These are phyloP conservation scores for Coelinius sp. DNA, from an alignment of 2,888 invertebrate genomes.

Conservation along the genomic window DNA sequence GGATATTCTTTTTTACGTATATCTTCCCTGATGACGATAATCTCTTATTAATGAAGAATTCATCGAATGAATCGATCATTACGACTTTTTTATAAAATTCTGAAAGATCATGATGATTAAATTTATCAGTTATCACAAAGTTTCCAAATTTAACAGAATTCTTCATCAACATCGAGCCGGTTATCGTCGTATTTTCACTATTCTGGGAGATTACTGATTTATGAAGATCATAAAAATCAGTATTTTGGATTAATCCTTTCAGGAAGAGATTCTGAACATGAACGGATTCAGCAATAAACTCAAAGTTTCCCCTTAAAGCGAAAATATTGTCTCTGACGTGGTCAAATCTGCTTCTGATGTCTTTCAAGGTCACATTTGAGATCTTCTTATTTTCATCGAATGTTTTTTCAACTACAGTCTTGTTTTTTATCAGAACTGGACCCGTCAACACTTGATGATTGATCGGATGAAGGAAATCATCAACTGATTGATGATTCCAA, in stretches of 20 bases:
- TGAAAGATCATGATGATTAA: constrained; percentile 55
- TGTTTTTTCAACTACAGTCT: constrained; percentile 40
- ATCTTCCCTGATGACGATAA: constrained; percentile 43
- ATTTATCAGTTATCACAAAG: constrained; percentile 48
- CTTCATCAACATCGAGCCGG: constrained; percentile 53
- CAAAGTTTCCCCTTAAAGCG: constrained; percentile 45
- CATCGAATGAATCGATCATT: constrained; percentile 50
- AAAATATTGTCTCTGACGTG: constrained; percentile 45
- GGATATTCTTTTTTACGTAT: constrained; percentile 46
- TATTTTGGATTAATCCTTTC: constrained; percentile 47
- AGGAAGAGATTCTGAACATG: constrained; percentile 47
- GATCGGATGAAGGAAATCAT: constrained; percentile 50
- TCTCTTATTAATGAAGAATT: constrained; percentile 29
- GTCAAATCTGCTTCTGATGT: constrained; percentile 45
- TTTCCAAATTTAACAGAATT: constrained; percentile 48
- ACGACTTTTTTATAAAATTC: constrained; percentile 54
- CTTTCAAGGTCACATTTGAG: constrained; percentile 42
- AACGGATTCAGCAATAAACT: constrained; percentile 39
- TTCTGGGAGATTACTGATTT: constrained; percentile 46
- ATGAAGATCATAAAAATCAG: constrained; percentile 48
- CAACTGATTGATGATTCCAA: constrained; percentile 52
- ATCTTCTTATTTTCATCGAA: constrained; percentile 54
- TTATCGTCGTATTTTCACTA: constrained; percentile 47
- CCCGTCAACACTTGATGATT: constrained; percentile 55
- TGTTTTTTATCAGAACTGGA: constrained; percentile 55